Evolutionary conservation across 2,888 invertebrate genomes (phyloP).

Genomic region (Agrochola macilenta): DNA sequence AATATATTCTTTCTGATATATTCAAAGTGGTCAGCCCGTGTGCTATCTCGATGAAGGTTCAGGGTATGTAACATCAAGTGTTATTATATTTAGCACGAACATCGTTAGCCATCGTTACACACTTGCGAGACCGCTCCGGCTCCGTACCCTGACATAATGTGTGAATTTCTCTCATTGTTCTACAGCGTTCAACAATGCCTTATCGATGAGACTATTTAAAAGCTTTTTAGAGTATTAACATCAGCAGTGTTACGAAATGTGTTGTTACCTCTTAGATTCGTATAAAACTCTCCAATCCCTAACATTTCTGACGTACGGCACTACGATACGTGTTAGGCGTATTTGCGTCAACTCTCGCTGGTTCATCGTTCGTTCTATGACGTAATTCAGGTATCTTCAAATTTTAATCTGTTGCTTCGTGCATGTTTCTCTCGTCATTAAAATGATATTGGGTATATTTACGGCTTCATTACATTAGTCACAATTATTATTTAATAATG

Average conservation of each 20-base stretch:
- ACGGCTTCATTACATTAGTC: conserved; percentile 25
- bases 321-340: conserved; percentile 23
- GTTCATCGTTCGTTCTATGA: conserved; percentile 25
- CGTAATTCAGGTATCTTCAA: conserved; percentile 35
- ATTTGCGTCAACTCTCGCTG: conserved; percentile 31
- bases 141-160: conserved; percentile 70
- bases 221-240: conserved; percentile 52
- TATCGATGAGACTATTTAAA: conserved; percentile 63
- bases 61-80: conserved; percentile 38
- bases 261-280: conserved; percentile 18
- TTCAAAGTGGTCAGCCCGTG: conserved; percentile 33
- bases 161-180: conserved; percentile 75
- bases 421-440: conserved; percentile 23
- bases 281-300: conserved; percentile 21
- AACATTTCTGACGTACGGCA: conserved; percentile 20
- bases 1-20: conserved; percentile 2
- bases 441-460: conserved; percentile 26
- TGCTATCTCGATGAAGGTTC: conserved; percentile 36
- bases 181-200: conserved; percentile 54
- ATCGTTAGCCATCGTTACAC: conserved; percentile 45
- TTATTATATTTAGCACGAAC: conserved; percentile 57
- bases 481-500: neutral
- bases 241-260: conserved; percentile 47
- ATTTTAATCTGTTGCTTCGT: conserved; percentile 23
- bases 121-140: conserved; percentile 58